Base-by-base conservation (phyloP, 2,888 invertebrate species). In the Arctia plantaginis region DNA sequence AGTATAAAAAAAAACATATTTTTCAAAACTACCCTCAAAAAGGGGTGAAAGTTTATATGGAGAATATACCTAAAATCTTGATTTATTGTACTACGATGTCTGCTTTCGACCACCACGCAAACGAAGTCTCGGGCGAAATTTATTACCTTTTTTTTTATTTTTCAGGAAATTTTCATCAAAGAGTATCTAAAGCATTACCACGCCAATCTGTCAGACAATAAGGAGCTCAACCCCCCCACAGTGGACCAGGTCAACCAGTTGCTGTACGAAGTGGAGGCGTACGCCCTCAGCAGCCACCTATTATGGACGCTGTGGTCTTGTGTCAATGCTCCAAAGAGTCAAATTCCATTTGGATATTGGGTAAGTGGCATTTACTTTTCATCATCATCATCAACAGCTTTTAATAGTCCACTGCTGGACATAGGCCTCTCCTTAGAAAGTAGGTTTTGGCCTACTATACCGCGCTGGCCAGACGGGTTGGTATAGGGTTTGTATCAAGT, bases 271-370 rank as follows among this genome's bases (percentile, higher is more conserved):
- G 97, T 99, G 51, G 97, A 97, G 77, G 96, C 98, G 1, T 99
- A 99, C 90, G 97, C 98, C 0, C 94, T 99, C 77, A 98, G 98
- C 41, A 98, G 98, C 68, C 99, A 99, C 91, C 97, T 99, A 76
- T 98, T 99, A 90, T 99, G 99, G 99, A 97, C 97, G 1, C 96
- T 99, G 0, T 99, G 99, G 99, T 97, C 98, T 3, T 96, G 99
- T 51, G 97, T 98, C 23, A 99, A 99, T 91, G 98, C 98, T 0
- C 97, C 97, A 78, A 97, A 97, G 69, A 98, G 99, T 3, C 97
- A 98, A 88, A 99, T 99, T 86, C 97, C 98, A 30, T 99, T 99
- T 89, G 99, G 99, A 74, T 99, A 99, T 90, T 98, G 98, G 98
- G 99, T 99, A 93, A 96, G 97, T 85, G 13, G 20, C 20, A 20